phyloP scores from a whole-genome alignment of 2,888 invertebrate species.

The Metellina segmentata region DNA sequence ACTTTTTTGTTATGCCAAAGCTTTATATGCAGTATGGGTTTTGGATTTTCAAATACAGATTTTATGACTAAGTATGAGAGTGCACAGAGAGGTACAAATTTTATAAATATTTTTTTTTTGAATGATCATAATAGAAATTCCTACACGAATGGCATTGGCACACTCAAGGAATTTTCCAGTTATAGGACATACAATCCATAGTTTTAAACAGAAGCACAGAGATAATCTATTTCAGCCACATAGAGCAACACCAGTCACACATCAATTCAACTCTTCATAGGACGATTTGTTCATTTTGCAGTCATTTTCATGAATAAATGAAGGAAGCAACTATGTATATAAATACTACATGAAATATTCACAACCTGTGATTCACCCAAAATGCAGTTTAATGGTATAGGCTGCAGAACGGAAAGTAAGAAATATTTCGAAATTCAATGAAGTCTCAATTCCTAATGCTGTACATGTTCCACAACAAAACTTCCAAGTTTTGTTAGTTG shows the following conservation, averaged over 20 bases:
- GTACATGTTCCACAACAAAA: not conserved
- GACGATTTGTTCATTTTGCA: constrained; percentile 42
- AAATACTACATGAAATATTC: not conserved
- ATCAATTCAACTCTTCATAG: not conserved
- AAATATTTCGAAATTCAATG: too few relatives aligned
- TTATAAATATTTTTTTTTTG: not conserved
- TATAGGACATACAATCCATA: not conserved
- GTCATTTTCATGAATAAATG: constrained; percentile 6
- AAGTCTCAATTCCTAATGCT: not conserved
- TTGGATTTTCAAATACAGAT: constrained; percentile 34
- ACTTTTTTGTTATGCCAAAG: constrained; percentile 55
- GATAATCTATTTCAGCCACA: not conserved
- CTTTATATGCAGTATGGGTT: constrained; percentile 34
- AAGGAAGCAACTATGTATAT: not conserved
- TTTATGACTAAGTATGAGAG: constrained; percentile 40
- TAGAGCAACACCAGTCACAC: constrained; percentile 8
- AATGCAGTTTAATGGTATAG: not conserved
- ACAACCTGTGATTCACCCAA: not conserved
- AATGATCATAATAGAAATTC: too few relatives aligned
- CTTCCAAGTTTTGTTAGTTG: not conserved
- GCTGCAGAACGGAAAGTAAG: constrained; percentile 3
- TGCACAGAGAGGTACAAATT: constrained; percentile 35
- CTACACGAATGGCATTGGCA: not conserved
- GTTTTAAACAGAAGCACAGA: constrained; percentile 5
- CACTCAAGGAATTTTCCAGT: not conserved